phyloP scores from a whole-genome alignment of 2,113 vertebrate genomes.

The Mionectes macconnelli region DNA sequence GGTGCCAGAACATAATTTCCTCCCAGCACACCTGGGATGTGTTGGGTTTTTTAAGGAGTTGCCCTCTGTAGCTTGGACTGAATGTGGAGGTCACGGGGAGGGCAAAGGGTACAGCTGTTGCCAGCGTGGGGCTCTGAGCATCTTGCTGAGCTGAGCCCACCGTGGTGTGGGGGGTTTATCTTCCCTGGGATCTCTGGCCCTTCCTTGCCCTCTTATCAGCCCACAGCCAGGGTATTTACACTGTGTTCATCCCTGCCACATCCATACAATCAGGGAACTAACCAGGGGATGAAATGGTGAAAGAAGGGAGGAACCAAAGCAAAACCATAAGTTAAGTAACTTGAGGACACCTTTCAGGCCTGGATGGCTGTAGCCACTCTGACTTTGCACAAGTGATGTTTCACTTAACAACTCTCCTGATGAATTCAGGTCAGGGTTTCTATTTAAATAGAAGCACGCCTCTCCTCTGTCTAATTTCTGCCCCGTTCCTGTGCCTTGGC shows the following conservation, averaged over 20 bases:
- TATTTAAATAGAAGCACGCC: not conserved
- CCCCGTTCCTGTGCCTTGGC: not conserved
- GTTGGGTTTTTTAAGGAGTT: not conserved
- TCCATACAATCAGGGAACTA: not conserved
- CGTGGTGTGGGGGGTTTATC: not conserved
- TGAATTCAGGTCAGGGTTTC: not conserved
- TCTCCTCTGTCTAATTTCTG: not conserved
- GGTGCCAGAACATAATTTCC: not conserved
- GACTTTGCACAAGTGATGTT: not conserved
- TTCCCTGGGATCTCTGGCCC: not conserved
- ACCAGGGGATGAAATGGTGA: not conserved
- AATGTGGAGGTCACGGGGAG: not conserved
- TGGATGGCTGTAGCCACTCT: not conserved
- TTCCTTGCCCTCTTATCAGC: not conserved
- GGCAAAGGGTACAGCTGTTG: accelerated
- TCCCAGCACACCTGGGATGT: not conserved
- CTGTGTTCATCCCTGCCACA: accelerated
- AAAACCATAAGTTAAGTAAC: accelerated
- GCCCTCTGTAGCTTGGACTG: accelerated
- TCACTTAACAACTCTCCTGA: not conserved
- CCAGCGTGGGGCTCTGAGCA: accelerated
- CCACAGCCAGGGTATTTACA: accelerated
- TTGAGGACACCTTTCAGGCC: not conserved
- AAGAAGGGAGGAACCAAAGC: not conserved
- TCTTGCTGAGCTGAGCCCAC: not conserved